Conservation (phyloP, 2,113 vertebrate species). For the Nibea albiflora region DNA sequence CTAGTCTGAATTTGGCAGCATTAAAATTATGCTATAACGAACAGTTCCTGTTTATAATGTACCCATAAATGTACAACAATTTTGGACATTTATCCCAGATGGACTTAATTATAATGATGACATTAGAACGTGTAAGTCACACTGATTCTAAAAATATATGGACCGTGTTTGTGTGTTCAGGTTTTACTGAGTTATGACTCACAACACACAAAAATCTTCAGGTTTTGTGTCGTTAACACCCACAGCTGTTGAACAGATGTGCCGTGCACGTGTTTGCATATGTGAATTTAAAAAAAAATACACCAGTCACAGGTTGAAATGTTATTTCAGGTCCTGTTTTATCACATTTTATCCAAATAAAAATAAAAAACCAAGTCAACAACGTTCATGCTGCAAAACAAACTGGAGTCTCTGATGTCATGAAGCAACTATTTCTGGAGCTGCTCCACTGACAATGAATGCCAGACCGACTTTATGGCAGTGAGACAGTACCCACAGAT, state of each 20-base stretch:
- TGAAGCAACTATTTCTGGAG: conserved; percentile 57
- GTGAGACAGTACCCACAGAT: conserved; percentile 46
- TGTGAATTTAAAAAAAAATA: neutral
- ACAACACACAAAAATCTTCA: neutral
- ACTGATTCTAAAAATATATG: neutral
- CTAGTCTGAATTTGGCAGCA: neutral
- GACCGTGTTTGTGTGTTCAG: neutral
- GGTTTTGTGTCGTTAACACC: neutral
- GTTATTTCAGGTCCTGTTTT: neutral
- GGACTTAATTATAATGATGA: neutral
- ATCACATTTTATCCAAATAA: conserved; percentile 1
- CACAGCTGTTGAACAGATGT: neutral
- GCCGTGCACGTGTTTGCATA: neutral
- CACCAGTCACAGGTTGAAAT: neutral
- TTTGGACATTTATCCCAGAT: neutral
- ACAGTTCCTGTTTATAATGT: neutral
- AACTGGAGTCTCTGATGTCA: conserved; percentile 53
- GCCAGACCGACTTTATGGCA: conserved; percentile 56
- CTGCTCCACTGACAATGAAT: conserved; percentile 56
- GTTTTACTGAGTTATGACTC: neutral
- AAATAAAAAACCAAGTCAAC: neutral
- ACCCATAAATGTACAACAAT: neutral
- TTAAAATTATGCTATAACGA: neutral
- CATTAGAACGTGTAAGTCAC: neutral
- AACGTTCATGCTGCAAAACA: conserved; percentile 34